Evolutionary conservation across 2,113 vertebrate species (phyloP), one percentile per base, ranked within the genome.

Genomic region (Notarius quadriscutis): DNA sequence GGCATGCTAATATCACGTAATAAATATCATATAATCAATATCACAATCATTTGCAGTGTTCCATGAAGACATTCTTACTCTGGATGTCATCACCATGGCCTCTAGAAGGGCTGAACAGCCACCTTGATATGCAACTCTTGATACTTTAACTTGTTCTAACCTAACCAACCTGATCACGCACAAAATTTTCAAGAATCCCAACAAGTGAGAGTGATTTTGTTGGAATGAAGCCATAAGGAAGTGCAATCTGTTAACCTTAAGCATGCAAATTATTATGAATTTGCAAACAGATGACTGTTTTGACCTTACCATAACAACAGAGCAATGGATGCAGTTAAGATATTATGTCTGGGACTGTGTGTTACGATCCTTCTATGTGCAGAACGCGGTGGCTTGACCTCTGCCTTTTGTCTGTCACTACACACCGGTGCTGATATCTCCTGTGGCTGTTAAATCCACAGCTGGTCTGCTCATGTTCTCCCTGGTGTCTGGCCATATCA

Each of bases 391-490:
- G 75, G 55, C 55, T 30, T 10, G 69, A 80, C 71, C 65, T 51
- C 48, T 80, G 75, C 60, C 85, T 51, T 57, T 20, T 79, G 58
- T 87, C 81, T 87, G 72, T 84, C 87, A 84, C 57, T 84, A 69
- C 57, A n/a, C 50, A 65, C 60, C 15, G 14, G 22, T n/a, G 58
- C 20, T 58, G 8, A 57, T 87, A 82, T 72, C 77, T 81, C 78
- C 51, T 60, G 55, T 87, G 86, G 34, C 86, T 74, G 55, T 12
- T 57, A 87, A 79, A 84, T 63, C 62, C 87, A 84, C 87, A 87
- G 81, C 74, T 87, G 87, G 81, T 62, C 71, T 60, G 41, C 72
- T 84, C 62, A 87, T 74, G 84, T 87, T 87, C 74, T 84, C 27
- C 27, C 60, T 69, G 80, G 71, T 84, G 87, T 84, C 87, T 87